A percentile compares a stretch with the other conserved stretches of the same genome.
phyloP scores from a whole-genome alignment of 2,888 invertebrate genomes.

The Megastigmus dorsalis region DNA sequence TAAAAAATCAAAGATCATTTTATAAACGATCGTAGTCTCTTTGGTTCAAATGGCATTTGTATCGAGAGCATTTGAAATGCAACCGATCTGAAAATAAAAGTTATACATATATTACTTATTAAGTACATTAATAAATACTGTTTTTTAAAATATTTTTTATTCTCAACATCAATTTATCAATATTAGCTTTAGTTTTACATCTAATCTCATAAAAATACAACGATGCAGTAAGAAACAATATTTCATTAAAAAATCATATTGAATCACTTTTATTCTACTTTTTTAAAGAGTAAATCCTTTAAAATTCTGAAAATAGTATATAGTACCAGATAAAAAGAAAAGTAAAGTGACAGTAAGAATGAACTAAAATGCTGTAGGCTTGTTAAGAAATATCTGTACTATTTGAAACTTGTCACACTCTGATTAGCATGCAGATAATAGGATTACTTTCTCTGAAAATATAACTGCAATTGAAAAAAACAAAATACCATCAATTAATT shows the following conservation, averaged over 20 bases:
- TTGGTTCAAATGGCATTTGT: slow-evolving; percentile 52
- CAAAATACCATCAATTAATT: too few species aligned
- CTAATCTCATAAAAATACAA: too few species aligned
- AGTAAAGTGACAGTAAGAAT: too few species aligned
- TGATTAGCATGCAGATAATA: slow-evolving; percentile 36
- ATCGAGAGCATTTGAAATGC: slow-evolving; percentile 40
- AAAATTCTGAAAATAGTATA: not conserved
- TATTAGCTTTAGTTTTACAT: too few species aligned
- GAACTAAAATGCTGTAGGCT: too few species aligned
- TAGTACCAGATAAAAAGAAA: not conserved
- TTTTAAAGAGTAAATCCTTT: not conserved
- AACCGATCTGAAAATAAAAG: slow-evolving; percentile 37
- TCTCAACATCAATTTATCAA: too few species aligned
- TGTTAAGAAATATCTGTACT: too few species aligned
- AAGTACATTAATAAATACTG: not conserved
- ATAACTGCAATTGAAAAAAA: too few species aligned
- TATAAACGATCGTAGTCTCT: slow-evolving; percentile 45
- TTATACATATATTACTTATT: not conserved
- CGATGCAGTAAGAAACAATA: too few species aligned
- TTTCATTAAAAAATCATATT: too few species aligned
- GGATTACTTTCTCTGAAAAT: slow-evolving; percentile 17
- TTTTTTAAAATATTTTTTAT: too few species aligned
- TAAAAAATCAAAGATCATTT: slow-evolving; percentile 48
- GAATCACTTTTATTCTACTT: too few species aligned
- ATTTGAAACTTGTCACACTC: slow-evolving; percentile 18